Evolutionary conservation across 2,888 invertebrate genomes (phyloP), one percentile per base, ranked within the genome.

Genomic region (Therioaphis trifolii): DNA sequence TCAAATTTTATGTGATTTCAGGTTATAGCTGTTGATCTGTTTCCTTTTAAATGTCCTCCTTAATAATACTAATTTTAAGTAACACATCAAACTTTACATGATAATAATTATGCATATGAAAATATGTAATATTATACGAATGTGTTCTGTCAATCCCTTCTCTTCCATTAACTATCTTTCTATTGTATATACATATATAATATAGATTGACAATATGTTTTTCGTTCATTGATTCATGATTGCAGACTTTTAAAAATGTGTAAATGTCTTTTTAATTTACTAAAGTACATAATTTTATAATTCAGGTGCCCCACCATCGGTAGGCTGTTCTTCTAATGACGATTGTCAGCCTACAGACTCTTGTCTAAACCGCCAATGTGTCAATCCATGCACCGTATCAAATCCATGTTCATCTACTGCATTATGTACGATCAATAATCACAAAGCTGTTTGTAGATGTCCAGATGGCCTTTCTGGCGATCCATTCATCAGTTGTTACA

Each of bases 401-500:
- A 93, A 92, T 86, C 93, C 94, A 7, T 96, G 96, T 88, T 94
- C 95, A 5, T 89, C 91, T 4, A 93, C 93, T 35, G 96, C 96
- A 0, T 92, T 94, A 87, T 96, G 96, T 87, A 91, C 91, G 85
- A 93, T 94, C 0, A 90, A 91, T 84, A 92, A 93, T 85, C 96
- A 96, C 88, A 92, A 92, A 85, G 94, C 95, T 11, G 89, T 91
- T 2, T 96, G 96, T 88, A 91, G 91, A 78, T 96, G 96, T 88
- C 92, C 94, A 69, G 89, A 92, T 14, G 94, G 93, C 21, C 90
- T 93, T 35, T 91, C 92, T 85, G 96, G 96, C 84, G 92, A 96
- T 91, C 94, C 96, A n/a, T 93, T 93, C 87, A 89, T 92, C 79
- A 94, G 93, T 86, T 96, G 96, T 88, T 93, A 91, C 86, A 88